Percentiles rank a stretch among this genome's conserved stretches.
Conservation (phyloP, 2,888 invertebrate species). For the Clitarchus hookeri region DNA sequence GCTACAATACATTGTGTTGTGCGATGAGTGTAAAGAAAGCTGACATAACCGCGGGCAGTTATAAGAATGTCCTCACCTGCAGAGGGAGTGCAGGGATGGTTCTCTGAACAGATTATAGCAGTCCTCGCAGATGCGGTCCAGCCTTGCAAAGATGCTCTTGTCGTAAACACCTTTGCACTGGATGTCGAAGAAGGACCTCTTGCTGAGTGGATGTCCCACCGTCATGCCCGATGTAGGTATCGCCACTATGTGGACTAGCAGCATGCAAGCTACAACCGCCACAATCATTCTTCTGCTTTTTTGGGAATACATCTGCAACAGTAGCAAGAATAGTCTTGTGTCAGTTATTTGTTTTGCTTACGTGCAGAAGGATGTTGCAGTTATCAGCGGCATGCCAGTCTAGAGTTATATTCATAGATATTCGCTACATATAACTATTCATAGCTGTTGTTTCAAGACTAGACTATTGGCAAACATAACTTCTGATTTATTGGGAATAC, state of each 20-base stretch:
- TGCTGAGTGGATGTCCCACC: slow-evolving; percentile 74
- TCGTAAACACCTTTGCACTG: slow-evolving; percentile 92
- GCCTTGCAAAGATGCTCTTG: slow-evolving; percentile 83
- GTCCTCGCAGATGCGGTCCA: slow-evolving; percentile 90
- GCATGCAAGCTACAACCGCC: slow-evolving; percentile 38
- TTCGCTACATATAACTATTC: too few species aligned
- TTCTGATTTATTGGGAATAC: slow-evolving; percentile 41
- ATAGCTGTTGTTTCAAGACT: too few species aligned
- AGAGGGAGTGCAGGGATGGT: slow-evolving; percentile 79
- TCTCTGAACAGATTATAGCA: slow-evolving; percentile 89
- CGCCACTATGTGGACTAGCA: slow-evolving; percentile 39
- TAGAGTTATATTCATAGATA: too few species aligned
- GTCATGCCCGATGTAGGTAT: slow-evolving; percentile 52
- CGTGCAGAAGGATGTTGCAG: too few species aligned
- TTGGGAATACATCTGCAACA: slow-evolving; percentile 45
- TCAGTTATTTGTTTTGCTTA: not conserved
- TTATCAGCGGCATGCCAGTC: too few species aligned
- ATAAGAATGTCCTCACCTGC: slow-evolving; percentile 68
- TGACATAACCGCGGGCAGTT: not conserved
- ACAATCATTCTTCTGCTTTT: slow-evolving; percentile 47
- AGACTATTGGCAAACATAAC: too few species aligned
- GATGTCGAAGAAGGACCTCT: slow-evolving; percentile 86
- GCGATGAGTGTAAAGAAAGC: too few species aligned
- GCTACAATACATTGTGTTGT: too few species aligned
- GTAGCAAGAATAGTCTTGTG: not conserved